These are phyloP conservation scores for Chionodraco myersi DNA, from an alignment of 2,113 vertebrate genomes.

Conservation along the genomic window DNA sequence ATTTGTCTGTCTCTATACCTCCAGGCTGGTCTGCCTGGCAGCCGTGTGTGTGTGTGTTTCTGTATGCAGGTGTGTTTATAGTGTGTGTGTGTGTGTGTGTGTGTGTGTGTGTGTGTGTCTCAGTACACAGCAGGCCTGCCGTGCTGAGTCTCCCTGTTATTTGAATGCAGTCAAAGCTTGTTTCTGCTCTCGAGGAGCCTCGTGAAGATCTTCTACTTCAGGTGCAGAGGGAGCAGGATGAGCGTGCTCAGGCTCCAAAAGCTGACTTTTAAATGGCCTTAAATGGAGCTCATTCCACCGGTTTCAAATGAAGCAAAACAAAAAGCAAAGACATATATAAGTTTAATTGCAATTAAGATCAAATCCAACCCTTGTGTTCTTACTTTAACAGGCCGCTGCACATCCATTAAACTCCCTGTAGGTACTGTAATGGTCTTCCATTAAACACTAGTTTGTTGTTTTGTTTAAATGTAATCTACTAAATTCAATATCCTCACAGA, in stretches of 20 bases:
- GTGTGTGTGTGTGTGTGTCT: constrained; percentile 27
- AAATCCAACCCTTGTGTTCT: too few relatives aligned
- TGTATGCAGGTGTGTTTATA: too few relatives aligned
- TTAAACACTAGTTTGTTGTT: too few relatives aligned
- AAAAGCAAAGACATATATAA: too few relatives aligned
- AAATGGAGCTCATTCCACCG: background rate
- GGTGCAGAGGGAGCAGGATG: constrained; percentile 20
- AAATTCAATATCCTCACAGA: too few relatives aligned
- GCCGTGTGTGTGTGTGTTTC: constrained; percentile 1
- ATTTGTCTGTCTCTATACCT: background rate
- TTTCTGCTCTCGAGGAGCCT: constrained; percentile 30
- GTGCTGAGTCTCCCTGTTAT: constrained; percentile 43
- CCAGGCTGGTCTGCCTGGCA: constrained; percentile 17
- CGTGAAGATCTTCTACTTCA: constrained; percentile 24
- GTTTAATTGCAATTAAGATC: too few relatives aligned
- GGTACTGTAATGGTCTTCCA: too few relatives aligned
- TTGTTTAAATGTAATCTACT: too few relatives aligned
- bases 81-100: constrained; percentile 12
- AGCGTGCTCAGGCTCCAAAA: too few relatives aligned
- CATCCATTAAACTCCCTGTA: too few relatives aligned
- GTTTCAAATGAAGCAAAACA: background rate
- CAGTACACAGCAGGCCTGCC: constrained; percentile 44
- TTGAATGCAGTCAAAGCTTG: constrained; percentile 36
- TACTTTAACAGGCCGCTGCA: too few relatives aligned
- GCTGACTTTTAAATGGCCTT: too few relatives aligned